A percentile compares a stretch with the other conserved stretches of the same genome.
Evolutionary conservation across 2,888 invertebrate species (phyloP).

Genomic region (Antheraea yamamai): DNA sequence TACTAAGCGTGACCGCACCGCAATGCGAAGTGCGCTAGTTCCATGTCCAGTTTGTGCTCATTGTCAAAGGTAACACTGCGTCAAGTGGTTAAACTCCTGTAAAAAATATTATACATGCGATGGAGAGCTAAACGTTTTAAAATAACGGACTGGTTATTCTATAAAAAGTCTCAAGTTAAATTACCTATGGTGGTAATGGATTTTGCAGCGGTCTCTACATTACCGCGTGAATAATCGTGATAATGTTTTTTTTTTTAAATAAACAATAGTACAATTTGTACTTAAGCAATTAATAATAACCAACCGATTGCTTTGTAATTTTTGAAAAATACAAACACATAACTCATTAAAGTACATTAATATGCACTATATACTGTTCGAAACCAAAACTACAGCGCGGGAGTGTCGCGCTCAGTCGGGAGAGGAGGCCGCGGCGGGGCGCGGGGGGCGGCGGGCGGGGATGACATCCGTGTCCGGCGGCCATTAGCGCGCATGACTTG

Average conservation of each 20-base stretch:
- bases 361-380: no score
- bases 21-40: background rate
- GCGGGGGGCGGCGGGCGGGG: conserved; percentile 19
- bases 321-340: background rate
- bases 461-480: conserved; percentile 26
- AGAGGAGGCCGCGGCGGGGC: background rate
- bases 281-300: no score
- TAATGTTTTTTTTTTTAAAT: background rate
- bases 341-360: background rate
- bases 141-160: background rate
- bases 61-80: background rate
- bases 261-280: no score
- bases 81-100: background rate
- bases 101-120: background rate
- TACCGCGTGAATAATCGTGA: background rate
- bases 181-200: background rate
- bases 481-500: conserved; percentile 55
- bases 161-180: background rate
- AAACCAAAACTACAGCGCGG: no score
- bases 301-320: no score
- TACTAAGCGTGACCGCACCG: background rate
- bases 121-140: background rate
- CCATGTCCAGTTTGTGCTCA: background rate
- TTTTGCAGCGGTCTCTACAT: background rate
- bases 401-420: no score